These are phyloP conservation scores for Mormoops blainvillei DNA, from an alignment of 2,113 vertebrate species.

Conservation along the genomic window DNA sequence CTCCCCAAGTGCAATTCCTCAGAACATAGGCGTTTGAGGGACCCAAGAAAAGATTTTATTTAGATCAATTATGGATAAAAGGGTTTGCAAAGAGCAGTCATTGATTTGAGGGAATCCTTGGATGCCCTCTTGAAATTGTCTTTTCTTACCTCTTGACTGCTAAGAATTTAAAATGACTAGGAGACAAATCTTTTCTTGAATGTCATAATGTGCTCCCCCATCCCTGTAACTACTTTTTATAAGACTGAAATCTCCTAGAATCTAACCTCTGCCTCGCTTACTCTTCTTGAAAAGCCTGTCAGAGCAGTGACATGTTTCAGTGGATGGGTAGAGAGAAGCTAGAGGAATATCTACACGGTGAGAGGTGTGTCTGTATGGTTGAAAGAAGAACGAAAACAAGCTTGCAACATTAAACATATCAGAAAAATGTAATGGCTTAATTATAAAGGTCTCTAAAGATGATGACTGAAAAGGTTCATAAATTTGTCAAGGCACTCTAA, in stretches of 20 bases:
- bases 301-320: background rate
- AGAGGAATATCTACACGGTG: background rate
- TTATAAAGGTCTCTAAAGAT: constrained; percentile 34
- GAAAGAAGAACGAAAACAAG: background rate
- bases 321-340: constrained; percentile 8
- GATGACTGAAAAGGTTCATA: background rate
- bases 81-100: background rate
- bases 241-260: background rate
- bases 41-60: background rate
- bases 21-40: background rate
- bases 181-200: background rate
- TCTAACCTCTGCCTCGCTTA: background rate
- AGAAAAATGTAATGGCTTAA: constrained; percentile 34
- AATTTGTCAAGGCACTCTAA: constrained; percentile 15
- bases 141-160: background rate
- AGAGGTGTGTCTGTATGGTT: background rate
- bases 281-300: constrained; percentile 17
- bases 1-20: background rate
- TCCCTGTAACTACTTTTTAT: background rate
- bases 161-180: background rate
- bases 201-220: background rate
- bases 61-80: background rate
- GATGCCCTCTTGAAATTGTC: background rate
- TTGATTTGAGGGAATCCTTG: background rate
- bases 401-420: background rate